These are phyloP conservation scores for Ficedula albicollis DNA, from an alignment of 2,797 vertebrate species.

Conservation along the genomic window DNA sequence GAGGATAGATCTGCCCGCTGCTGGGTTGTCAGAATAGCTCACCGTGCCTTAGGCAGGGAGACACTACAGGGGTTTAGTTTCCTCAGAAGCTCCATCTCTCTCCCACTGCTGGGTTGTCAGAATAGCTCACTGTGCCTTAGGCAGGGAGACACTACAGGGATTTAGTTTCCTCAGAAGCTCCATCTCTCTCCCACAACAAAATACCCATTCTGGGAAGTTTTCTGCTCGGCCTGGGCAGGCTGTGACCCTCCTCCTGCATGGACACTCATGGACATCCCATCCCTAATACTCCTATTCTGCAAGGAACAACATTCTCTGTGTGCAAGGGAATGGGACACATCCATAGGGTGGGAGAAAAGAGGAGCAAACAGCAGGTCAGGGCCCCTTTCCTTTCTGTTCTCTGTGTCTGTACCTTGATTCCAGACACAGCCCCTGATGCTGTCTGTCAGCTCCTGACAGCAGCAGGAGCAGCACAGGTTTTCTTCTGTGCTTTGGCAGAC, in stretches of 20 bases:
- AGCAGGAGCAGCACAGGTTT: not conserved
- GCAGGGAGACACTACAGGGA: not conserved
- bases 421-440: not conserved
- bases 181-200: not conserved
- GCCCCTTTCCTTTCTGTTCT: not conserved
- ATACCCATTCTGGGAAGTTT: not conserved
- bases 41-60: not conserved
- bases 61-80: not conserved
- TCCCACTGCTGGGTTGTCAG: not conserved
- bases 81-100: not conserved
- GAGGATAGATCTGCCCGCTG: not conserved
- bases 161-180: not conserved
- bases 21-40: not conserved
- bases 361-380: not conserved
- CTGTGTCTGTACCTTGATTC: not conserved
- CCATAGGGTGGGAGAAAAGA: not conserved
- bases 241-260: not conserved
- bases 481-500: not conserved
- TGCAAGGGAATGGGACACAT: accelerated
- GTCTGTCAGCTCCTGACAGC: not conserved
- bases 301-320: accelerated
- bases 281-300: not conserved
- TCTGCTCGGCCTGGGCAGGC: not conserved
- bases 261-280: not conserved
- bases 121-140: not conserved